Base-by-base conservation (phyloP, 2,888 invertebrate genomes). In the Unio pictorum region DNA sequence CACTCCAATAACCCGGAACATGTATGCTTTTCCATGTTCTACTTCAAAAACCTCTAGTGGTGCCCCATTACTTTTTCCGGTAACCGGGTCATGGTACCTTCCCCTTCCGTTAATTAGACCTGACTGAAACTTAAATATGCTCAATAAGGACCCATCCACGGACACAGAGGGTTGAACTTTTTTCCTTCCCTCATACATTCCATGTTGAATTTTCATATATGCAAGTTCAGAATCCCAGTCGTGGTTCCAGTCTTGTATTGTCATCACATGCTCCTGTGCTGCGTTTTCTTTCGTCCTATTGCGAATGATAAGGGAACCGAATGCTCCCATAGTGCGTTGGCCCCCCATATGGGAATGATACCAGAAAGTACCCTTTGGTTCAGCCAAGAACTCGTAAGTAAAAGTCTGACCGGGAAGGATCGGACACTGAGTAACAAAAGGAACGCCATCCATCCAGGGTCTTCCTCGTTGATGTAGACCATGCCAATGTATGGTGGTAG, bases 371-470 rank as follows among this genome's bases (percentile, higher is more conserved):
- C 85, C 83, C 23, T 71, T 78, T 0, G 80, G 82, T 18, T 73
- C 71, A 2, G 80, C 81, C 45, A 64, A 75, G 65, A 87, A 86
- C 20, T 71, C 65, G 72, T 88, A 88, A n/a, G 79, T 84, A 71
- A 87, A 88, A 3, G 78, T 76, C 64, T 84, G 82, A 8, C 80
- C 79, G 1, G 86, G 83, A 0, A 69, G 73, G 15, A 88, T 87
- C 6, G 88, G 87, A 57, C 88, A 88, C 72, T 88, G 88, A n/a
- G 83, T 80, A 17, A 86, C 74, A 45, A 74, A 84, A 3, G 84
- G 77, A 8, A 83, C 83, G 0, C 87, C 86, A 64, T 87, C 84
- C 85, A 80, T 87, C 81, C 71, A 86, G 2, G 85, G 84, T 7
- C 83, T 85, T 3, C 72, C 80, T 15, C 26, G 55, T 72, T 86